These are phyloP conservation scores for Gobiocypris rarus DNA, from an alignment of 2,113 vertebrate genomes.

Conservation along the genomic window DNA sequence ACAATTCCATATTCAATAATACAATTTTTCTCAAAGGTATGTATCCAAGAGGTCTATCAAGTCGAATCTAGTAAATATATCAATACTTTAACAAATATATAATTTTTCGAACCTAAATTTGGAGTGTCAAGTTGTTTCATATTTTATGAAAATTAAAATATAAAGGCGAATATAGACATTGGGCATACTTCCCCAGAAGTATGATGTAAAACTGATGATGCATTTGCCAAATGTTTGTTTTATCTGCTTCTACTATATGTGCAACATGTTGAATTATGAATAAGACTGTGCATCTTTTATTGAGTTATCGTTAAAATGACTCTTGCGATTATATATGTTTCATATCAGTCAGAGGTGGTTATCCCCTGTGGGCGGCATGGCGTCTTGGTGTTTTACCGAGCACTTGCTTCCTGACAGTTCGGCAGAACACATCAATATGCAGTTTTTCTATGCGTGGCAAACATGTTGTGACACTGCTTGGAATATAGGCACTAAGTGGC, in stretches of 20 bases:
- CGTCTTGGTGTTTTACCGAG: not conserved
- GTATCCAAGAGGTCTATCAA: too few species aligned
- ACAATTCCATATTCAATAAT: too few species aligned
- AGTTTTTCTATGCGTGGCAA: conserved; percentile 46
- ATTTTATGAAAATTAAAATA: not conserved
- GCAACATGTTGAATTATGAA: not conserved
- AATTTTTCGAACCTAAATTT: too few species aligned
- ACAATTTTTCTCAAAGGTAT: too few species aligned
- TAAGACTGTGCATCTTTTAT: conserved; percentile 4
- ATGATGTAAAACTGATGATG: not conserved
- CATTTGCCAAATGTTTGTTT: not conserved
- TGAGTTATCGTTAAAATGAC: not conserved
- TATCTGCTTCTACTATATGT: not conserved
- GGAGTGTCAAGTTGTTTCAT: not conserved
- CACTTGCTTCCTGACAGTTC: conserved; percentile 6
- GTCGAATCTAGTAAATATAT: too few species aligned
- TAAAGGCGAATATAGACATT: not conserved
- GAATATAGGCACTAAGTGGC: conserved; percentile 63
- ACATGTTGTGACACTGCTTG: conserved; percentile 66
- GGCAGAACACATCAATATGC: conserved; percentile 21
- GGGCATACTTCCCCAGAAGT: not conserved
- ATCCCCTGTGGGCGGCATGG: conserved; percentile 7
- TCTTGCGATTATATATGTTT: not conserved
- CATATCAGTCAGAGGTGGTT: conserved; percentile 25
- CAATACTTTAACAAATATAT: too few species aligned